A percentile compares a stretch with the other conserved stretches of the same genome.
Evolutionary conservation across 2,113 vertebrate species (phyloP).

Genomic region (Mormoops blainvillei): DNA sequence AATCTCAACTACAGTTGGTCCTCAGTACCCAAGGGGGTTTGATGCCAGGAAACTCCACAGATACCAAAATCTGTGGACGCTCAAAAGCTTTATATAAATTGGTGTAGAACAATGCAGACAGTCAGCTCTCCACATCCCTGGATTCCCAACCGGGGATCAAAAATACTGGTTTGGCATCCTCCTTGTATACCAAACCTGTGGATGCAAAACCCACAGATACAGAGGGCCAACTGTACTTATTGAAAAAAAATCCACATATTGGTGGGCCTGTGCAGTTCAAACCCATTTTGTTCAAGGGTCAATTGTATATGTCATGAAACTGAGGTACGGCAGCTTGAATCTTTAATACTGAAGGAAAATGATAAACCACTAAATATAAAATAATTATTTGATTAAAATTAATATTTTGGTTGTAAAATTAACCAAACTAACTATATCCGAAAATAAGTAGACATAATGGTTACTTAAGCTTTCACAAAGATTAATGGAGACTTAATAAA

Average conservation of each 20-base stretch:
- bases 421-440: neutral
- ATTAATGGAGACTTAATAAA: neutral
- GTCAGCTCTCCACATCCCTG: neutral
- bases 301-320: neutral
- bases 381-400: neutral
- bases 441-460: neutral
- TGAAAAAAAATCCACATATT: neutral
- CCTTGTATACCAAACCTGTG: no score
- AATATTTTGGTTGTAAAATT: neutral
- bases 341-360: neutral
- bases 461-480: neutral
- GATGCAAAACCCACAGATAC: neutral
- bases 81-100: neutral
- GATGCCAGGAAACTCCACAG: neutral
- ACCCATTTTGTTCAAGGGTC: neutral
- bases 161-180: neutral
- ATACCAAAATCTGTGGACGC: neutral
- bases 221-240: neutral
- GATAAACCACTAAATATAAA: neutral
- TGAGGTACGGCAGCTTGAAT: neutral
- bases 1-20: neutral
- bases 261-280: neutral
- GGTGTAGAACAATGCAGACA: no score
- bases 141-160: neutral
- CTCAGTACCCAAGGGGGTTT: no score